Evolutionary conservation across 2,888 invertebrate species (phyloP), one percentile per base, ranked within the genome.

Genomic region (Zaprionus obscuricornis): DNA sequence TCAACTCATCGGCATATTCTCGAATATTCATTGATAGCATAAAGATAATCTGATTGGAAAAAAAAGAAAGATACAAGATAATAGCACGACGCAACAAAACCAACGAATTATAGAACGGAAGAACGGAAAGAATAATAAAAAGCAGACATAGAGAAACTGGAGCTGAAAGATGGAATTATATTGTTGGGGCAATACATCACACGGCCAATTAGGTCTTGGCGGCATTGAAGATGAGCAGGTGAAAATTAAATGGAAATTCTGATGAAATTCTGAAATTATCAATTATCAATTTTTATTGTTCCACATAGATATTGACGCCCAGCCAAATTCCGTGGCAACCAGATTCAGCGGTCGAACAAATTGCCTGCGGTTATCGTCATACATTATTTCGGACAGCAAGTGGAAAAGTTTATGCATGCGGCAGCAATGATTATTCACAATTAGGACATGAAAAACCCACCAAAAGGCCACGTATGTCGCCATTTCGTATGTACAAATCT

Each of bases 351-450:
- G 90, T 94, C 1, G 87, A 90, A 37, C 89, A 91, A 49, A 91
- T 93, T 37, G 93, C 95, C 3, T 96, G 97, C 79, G 97, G 98
- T 14, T 93, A 94, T 77, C 94, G 94, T 72, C 97, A 98, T 89
- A 95, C 96, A 0, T 88, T 98, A 8, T 92, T 97, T 66, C 91
- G 97, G 0, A 94, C 95, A 0, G 91, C 91, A 56, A 93, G 93
- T 87, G 98, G 98, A 6, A 92, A 94, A 79, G 91, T 98, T 3
- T 97, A 94, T 90, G 95, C 97, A 1, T 98, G 98, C 91, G 99
- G 99, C 1, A 95, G 93, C 87, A 99, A 99, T 91, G 97, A 97
- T 86, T 93, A 93, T 82, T 96, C 97, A 0, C 98, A 99, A 89
- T 92, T 99, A 47, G 98, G 98, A 3, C 95, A 95, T 85, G 91